Evolutionary conservation across 2,113 vertebrate species (phyloP).

Genomic region (Grantiella picta): DNA sequence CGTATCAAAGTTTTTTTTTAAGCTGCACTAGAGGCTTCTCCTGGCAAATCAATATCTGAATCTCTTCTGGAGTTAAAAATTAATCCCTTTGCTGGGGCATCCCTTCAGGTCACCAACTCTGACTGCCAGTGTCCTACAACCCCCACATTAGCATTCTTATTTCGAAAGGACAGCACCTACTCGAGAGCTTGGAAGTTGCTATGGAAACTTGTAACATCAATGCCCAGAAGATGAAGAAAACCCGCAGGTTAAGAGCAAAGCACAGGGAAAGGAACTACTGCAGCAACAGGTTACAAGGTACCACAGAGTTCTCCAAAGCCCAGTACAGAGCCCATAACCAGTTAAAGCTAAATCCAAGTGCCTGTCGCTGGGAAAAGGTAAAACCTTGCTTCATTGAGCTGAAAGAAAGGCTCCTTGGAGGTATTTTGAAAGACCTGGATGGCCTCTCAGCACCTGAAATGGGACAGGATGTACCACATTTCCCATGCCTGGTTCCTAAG

Average conservation of each 20-base stretch:
- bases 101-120: not conserved
- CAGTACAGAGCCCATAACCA: not conserved
- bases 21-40: not conserved
- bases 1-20: rapidly evolving
- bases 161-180: not conserved
- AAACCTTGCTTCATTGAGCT: not conserved
- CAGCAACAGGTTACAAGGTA: not conserved
- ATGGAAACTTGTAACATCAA: not conserved
- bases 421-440: not conserved
- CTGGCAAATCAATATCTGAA: not conserved
- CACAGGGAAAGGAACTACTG: not conserved
- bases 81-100: not conserved
- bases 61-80: not conserved
- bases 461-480: rapidly evolving
- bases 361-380: not conserved
- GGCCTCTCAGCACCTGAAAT: not conserved
- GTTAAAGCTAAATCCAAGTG: not conserved
- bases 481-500: not conserved
- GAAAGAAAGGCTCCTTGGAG: not conserved
- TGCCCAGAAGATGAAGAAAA: not conserved
- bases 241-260: not conserved
- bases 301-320: not conserved
- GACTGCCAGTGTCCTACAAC: not conserved
- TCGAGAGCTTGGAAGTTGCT: not conserved
- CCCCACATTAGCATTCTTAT: rapidly evolving